These are phyloP conservation scores for Corydoras maculifer DNA, from an alignment of 2,113 vertebrate genomes.

Conservation along the genomic window DNA sequence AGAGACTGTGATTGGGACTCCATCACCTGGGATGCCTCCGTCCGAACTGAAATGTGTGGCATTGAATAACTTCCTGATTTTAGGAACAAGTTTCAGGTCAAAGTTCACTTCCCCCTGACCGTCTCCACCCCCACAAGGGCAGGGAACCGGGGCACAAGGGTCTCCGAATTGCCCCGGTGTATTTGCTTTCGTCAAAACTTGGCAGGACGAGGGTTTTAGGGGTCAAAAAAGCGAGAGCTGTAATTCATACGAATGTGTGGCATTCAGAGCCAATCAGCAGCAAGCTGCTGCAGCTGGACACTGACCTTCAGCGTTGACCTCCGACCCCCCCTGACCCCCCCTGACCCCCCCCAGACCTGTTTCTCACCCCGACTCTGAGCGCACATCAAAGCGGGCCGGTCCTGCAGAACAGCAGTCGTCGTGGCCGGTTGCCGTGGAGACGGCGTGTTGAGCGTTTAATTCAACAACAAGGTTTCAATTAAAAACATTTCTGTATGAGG, in stretches of 20 bases:
- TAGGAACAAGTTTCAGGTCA: conserved; percentile 46
- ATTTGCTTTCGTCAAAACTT: conserved; percentile 43
- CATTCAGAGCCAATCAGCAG: conserved; percentile 36
- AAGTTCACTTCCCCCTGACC: conserved; percentile 15
- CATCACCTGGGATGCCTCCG: no score
- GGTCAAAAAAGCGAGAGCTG: conserved; percentile 32
- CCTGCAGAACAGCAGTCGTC: conserved; percentile 35
- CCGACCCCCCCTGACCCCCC: conserved; percentile 27
- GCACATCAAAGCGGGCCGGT: conserved; percentile 61
- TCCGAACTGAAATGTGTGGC: conserved; percentile 1
- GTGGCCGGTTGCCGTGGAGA: conserved; percentile 35
- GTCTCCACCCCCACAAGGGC: conserved; percentile 12
- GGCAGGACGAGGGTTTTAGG: conserved; percentile 22
- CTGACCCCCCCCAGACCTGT: conserved; percentile 27
- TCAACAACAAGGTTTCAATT: background rate
- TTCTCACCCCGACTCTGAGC: conserved; percentile 41
- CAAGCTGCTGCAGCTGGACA: conserved; percentile 39
- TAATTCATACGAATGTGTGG: conserved; percentile 37
- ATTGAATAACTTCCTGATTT: conserved; percentile 43
- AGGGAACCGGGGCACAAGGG: conserved; percentile 30
- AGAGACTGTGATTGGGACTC: no score
- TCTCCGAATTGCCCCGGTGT: conserved; percentile 29
- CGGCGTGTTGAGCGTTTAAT: conserved; percentile 18
- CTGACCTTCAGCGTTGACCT: conserved; percentile 33
- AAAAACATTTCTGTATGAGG: no score